Conservation (phyloP, 2,888 invertebrate species). For the Pyrrhia umbra region DNA sequence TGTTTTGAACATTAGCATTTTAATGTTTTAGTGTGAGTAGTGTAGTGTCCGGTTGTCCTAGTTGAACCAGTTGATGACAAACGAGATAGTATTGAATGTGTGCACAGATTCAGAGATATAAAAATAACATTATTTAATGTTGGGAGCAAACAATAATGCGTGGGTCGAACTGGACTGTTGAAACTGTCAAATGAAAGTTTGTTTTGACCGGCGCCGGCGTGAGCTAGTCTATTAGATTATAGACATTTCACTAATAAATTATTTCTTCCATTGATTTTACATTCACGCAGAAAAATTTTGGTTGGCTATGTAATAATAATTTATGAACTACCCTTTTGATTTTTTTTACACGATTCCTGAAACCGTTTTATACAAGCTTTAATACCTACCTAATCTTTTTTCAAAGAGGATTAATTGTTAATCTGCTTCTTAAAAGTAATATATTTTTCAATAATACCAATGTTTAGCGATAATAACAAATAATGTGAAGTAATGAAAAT, state of each 20-base stretch:
- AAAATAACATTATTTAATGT: constrained; percentile 57
- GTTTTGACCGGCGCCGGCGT: constrained; percentile 28
- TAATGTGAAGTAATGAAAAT: no score
- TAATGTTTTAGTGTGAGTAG: constrained; percentile 28
- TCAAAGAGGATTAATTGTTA: no score
- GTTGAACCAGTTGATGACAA: constrained; percentile 79
- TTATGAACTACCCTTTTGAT: no score
- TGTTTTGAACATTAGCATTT: constrained; percentile 48
- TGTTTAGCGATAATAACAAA: no score
- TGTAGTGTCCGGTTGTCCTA: constrained; percentile 85
- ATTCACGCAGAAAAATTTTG: no score
- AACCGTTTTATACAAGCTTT: no score
- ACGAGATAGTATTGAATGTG: constrained; percentile 80
- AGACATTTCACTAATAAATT: constrained; percentile 4
- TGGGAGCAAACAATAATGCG: constrained; percentile 52
- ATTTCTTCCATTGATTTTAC: not conserved
- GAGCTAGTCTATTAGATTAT: constrained; percentile 1
- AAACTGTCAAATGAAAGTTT: constrained; percentile 47
- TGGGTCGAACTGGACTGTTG: constrained; percentile 48
- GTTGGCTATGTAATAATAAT: no score
- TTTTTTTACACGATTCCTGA: no score
- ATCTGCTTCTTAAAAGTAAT: no score
- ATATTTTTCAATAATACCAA: no score
- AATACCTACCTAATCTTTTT: no score
- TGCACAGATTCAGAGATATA: constrained; percentile 62